phyloP scores from a whole-genome alignment of 2,888 invertebrate species.

The Cataglyphis altisquamis region DNA sequence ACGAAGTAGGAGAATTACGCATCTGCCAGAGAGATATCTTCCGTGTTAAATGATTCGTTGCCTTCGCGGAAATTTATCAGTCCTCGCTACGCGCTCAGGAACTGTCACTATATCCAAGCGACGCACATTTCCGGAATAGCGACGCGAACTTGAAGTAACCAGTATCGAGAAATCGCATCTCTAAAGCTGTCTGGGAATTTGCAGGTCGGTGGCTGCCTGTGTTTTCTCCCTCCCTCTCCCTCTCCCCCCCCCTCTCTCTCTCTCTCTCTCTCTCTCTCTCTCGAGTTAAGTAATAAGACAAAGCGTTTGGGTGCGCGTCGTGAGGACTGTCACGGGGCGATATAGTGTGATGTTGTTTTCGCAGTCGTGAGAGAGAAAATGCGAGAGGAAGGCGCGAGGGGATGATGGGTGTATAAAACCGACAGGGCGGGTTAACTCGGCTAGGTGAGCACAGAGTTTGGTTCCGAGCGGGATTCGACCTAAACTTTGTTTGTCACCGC shows the following conservation, averaged over 20 bases:
- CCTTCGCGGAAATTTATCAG: conserved; percentile 12
- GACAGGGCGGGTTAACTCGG: conserved; percentile 79
- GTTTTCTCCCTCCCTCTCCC: not conserved
- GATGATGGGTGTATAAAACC: conserved; percentile 74
- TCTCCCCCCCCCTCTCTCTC: not conserved
- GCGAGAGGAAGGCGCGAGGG: conserved; percentile 36
- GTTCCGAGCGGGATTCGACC: conserved; percentile 79
- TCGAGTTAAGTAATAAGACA: conserved; percentile 41
- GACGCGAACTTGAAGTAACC: conserved; percentile 16
- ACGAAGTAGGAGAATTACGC: conserved; percentile 11
- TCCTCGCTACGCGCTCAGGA: not conserved
- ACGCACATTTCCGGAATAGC: conserved; percentile 12
- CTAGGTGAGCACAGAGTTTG: conserved; percentile 80
- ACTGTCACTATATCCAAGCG: not conserved
- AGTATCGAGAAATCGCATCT: conserved; percentile 31
- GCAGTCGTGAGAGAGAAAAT: conserved; percentile 22
- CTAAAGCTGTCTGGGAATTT: conserved; percentile 41
- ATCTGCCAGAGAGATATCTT: not conserved
- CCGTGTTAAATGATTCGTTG: conserved; percentile 35
- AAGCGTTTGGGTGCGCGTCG: conserved; percentile 33
- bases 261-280: conserved; percentile 1
- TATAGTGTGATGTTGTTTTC: conserved; percentile 33
- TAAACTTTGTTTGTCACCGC: conserved; percentile 84
- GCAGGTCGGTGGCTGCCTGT: conserved; percentile 26
- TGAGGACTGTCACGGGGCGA: conserved; percentile 46